Evolutionary conservation across 2,888 invertebrate species (phyloP).

Genomic region (Leistus spinibarbis): DNA sequence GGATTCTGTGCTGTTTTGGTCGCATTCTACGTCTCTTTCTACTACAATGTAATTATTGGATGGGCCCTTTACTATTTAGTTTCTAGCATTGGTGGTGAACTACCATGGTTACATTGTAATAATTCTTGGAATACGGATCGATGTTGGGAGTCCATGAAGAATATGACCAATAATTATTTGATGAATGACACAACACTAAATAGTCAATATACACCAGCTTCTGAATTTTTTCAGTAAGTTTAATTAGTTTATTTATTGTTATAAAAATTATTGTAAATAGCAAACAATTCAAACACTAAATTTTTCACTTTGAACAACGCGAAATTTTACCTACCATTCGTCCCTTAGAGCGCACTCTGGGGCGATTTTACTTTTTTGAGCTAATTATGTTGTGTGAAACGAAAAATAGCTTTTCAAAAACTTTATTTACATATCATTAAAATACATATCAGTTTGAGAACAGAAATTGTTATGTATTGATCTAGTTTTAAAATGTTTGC

Average conservation of each 20-base stretch:
- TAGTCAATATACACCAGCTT: constrained; percentile 72
- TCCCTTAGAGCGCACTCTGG: too few species aligned
- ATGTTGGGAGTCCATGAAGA: constrained; percentile 64
- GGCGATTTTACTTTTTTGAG: too few species aligned
- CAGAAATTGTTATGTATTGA: too few species aligned
- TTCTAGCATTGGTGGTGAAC: constrained; percentile 69
- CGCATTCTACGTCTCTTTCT: constrained; percentile 80
- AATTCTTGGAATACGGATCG: constrained; percentile 80
- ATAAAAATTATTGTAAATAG: not conserved
- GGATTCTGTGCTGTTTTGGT: constrained; percentile 81
- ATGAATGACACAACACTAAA: constrained; percentile 56
- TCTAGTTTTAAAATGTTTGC: too few species aligned
- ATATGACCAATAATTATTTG: constrained; percentile 54
- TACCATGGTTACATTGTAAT: constrained; percentile 83
- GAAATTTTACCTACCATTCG: too few species aligned
- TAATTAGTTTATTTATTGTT: not conserved
- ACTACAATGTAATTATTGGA: constrained; percentile 84
- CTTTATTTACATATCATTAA: too few species aligned
- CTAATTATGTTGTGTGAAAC: too few species aligned
- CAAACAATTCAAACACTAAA: too few species aligned
- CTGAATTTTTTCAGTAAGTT: constrained; percentile 78
- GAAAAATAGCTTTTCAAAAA: too few species aligned
- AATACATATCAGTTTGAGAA: too few species aligned
- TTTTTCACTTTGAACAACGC: too few species aligned
- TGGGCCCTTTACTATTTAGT: constrained; percentile 84